Percentiles rank a stretch among this genome's conserved stretches.
phyloP scores from a whole-genome alignment of 1,140 invertebrate species.

The Phortica variegata region DNA sequence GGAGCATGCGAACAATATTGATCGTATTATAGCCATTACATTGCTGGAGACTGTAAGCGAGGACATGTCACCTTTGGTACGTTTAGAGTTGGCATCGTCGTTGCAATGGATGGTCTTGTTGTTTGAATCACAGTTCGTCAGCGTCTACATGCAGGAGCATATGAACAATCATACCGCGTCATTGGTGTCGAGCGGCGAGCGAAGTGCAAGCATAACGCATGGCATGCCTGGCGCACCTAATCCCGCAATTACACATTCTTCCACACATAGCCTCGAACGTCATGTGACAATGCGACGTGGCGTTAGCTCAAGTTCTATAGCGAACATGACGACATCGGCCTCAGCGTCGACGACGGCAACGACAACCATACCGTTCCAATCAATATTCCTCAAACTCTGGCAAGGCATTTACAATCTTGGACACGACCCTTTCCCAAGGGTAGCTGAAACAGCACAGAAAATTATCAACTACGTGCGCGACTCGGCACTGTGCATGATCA shows the following conservation, averaged over 20 bases:
- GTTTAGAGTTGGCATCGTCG: constrained; percentile 77
- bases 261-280: constrained; percentile 47
- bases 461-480: constrained; percentile 76
- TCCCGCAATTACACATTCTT: constrained; percentile 6
- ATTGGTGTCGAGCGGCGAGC: constrained; percentile 28
- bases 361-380: constrained; percentile 58
- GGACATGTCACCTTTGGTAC: constrained; percentile 86
- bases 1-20: constrained; percentile 90
- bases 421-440: constrained; percentile 81
- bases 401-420: constrained; percentile 72
- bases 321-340: constrained; percentile 31
- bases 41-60: constrained; percentile 74
- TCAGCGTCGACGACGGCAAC: constrained; percentile 21
- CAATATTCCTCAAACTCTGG: constrained; percentile 86
- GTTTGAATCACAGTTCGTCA: constrained; percentile 88
- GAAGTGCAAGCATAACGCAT: constrained; percentile 37
- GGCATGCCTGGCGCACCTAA: constrained; percentile 22
- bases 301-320: constrained; percentile 55
- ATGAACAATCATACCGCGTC: constrained; percentile 21
- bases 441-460: constrained; percentile 72
- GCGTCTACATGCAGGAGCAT: constrained; percentile 64
- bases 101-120: constrained; percentile 88
- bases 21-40: constrained; percentile 86
- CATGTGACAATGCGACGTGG: constrained; percentile 47
- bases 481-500: constrained; percentile 61